Conservation (phyloP, 2,888 invertebrate species). For the Lithophane semibrunnea region DNA sequence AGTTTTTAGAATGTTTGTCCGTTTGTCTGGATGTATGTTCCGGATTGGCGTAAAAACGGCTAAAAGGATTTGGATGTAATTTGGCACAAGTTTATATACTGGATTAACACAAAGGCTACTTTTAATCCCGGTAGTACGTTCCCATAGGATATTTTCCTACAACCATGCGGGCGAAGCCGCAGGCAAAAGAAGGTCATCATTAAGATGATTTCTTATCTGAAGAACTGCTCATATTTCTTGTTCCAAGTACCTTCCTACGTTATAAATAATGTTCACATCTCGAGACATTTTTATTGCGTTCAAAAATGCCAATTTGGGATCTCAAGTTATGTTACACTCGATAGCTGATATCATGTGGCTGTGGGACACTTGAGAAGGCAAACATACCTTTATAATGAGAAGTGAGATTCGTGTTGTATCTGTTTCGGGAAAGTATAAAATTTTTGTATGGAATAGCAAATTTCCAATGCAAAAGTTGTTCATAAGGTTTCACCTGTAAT, state of each 20-base stretch:
- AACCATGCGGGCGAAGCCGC: too few relatives aligned
- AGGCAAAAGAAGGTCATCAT: not conserved
- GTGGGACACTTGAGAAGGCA: conserved; percentile 61
- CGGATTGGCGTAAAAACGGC: too few relatives aligned
- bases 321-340: conserved; percentile 72
- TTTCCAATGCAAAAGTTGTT: not conserved
- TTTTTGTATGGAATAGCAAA: not conserved
- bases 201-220: conserved; percentile 18
- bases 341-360: conserved; percentile 66
- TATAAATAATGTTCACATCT: conserved; percentile 47
- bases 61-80: too few relatives aligned
- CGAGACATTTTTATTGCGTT: conserved; percentile 71
- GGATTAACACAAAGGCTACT: too few relatives aligned
- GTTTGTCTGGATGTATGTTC: too few relatives aligned
- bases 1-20: too few relatives aligned
- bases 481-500: not conserved
- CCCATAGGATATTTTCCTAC: too few relatives aligned
- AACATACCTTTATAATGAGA: conserved; percentile 51
- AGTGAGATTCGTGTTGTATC: conserved; percentile 1
- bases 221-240: conserved; percentile 37
- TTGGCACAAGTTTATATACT: too few relatives aligned
- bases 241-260: conserved; percentile 14
- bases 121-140: too few relatives aligned
- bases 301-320: conserved; percentile 79
- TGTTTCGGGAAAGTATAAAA: not conserved